Conservation (phyloP, 2,113 vertebrate species). For the Drymodes brunneopygia region DNA sequence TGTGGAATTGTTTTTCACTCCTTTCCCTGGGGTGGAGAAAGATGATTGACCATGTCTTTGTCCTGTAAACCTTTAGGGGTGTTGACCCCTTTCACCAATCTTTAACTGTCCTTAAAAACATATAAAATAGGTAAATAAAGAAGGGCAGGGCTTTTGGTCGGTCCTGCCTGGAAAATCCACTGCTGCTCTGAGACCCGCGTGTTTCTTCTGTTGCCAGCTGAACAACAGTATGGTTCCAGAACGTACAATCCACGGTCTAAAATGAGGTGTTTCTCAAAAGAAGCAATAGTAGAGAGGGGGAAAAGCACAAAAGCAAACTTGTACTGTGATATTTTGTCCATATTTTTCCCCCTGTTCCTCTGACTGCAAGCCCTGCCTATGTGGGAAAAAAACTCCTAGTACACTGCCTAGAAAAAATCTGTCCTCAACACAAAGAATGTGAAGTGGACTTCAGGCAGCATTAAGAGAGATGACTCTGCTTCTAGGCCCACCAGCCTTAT, state of each 20-base stretch:
- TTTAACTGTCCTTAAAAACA: too few species aligned
- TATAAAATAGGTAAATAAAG: too few species aligned
- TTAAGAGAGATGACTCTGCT: not conserved
- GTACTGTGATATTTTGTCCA: not conserved
- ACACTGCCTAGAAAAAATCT: not conserved
- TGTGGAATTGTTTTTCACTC: too few species aligned
- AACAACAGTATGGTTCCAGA: not conserved
- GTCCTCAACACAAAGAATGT: not conserved
- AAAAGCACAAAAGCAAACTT: not conserved
- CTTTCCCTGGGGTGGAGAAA: too few species aligned
- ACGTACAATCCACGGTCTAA: not conserved
- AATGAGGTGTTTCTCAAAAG: not conserved
- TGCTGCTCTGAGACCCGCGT: too few species aligned
- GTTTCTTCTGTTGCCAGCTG: too few species aligned
- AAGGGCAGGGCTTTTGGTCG: too few species aligned
- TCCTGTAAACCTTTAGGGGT: too few species aligned
- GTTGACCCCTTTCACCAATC: too few species aligned
- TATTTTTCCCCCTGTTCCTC: not conserved
- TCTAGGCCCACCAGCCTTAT: not conserved
- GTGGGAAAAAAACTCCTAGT: not conserved
- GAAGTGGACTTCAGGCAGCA: not conserved
- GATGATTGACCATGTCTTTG: too few species aligned
- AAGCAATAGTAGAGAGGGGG: not conserved
- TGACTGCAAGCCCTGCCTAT: not conserved
- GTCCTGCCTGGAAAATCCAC: too few species aligned